These are phyloP conservation scores for Smithornis capensis DNA, from an alignment of 2,113 vertebrate genomes.

Conservation along the genomic window DNA sequence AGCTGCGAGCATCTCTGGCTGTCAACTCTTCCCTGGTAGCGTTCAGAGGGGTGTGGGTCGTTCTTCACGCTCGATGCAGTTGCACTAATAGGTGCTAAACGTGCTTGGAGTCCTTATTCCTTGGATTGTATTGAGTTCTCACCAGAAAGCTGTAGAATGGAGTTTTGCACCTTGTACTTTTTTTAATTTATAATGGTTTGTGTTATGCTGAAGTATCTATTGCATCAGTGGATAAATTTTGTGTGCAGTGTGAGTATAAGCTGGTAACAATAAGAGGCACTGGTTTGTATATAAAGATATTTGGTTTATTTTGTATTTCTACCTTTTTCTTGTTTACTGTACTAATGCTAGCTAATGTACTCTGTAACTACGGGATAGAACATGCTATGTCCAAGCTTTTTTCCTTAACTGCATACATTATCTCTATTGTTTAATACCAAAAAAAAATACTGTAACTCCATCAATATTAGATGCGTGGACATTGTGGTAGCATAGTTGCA, in stretches of 20 bases:
- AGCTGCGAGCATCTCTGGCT: constrained; percentile 32
- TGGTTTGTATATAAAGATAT: constrained; percentile 90
- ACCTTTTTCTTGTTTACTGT: constrained; percentile 81
- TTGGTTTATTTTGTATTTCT: constrained; percentile 85
- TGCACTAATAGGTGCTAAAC: constrained; percentile 70
- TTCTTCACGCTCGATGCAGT: constrained; percentile 41
- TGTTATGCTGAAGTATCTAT: constrained; percentile 76
- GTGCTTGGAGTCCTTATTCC: constrained; percentile 57
- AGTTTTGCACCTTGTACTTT: constrained; percentile 81
- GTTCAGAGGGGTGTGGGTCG: constrained; percentile 12
- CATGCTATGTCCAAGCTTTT: constrained; percentile 72
- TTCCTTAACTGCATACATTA: constrained; percentile 80
- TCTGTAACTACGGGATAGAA: constrained; percentile 76
- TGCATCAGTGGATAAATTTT: constrained; percentile 66
- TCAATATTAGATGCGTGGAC: constrained; percentile 87
- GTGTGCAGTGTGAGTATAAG: constrained; percentile 69
- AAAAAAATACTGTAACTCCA: constrained; percentile 81
- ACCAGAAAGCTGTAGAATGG: constrained; percentile 73
- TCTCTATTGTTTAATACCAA: constrained; percentile 85
- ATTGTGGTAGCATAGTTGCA: constrained; percentile 92
- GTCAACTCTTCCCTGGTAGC: not conserved
- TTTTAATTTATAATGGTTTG: constrained; percentile 82
- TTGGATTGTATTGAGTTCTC: constrained; percentile 66
- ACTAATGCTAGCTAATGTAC: constrained; percentile 87
- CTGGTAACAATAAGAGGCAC: constrained; percentile 80